These are phyloP conservation scores for Nannospalax galili DNA, from an alignment of 2,113 vertebrate genomes.

Conservation along the genomic window DNA sequence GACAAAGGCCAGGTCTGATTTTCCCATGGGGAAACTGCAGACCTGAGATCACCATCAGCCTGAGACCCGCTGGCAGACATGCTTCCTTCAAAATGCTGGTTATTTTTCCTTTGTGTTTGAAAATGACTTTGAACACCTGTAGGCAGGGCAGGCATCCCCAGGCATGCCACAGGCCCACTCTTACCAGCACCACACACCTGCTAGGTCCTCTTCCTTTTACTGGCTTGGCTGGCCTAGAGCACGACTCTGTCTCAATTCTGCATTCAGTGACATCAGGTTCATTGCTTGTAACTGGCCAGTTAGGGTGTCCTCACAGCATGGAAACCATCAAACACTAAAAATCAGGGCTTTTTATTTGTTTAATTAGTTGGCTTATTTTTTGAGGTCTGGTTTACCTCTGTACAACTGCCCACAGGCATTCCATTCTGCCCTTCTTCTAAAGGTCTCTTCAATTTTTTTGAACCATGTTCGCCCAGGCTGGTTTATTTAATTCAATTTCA, in stretches of 20 bases:
- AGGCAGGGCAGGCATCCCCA: neutral
- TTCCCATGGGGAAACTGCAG: neutral
- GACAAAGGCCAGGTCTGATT: neutral
- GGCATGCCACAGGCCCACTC: neutral
- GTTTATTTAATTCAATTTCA: conserved; percentile 32
- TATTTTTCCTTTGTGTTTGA: conserved; percentile 10
- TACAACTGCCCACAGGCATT: neutral
- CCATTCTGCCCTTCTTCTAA: neutral
- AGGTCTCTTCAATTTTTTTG: conserved; percentile 17
- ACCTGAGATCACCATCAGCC: neutral
- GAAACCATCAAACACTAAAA: neutral
- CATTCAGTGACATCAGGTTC: neutral
- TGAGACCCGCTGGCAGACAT: neutral
- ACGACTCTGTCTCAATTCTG: neutral
- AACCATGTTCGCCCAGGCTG: neutral
- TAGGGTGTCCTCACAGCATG: neutral
- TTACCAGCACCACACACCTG: neutral
- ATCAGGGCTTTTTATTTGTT: conserved; percentile 15
- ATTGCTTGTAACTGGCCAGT: neutral
- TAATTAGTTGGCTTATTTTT: neutral
- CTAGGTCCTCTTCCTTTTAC: neutral
- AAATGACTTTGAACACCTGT: neutral
- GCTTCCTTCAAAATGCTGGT: neutral
- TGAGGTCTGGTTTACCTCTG: neutral
- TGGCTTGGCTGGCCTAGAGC: neutral